Evolutionary conservation across 2,797 vertebrate species (phyloP).

Genomic region (Eremophila alpestris): DNA sequence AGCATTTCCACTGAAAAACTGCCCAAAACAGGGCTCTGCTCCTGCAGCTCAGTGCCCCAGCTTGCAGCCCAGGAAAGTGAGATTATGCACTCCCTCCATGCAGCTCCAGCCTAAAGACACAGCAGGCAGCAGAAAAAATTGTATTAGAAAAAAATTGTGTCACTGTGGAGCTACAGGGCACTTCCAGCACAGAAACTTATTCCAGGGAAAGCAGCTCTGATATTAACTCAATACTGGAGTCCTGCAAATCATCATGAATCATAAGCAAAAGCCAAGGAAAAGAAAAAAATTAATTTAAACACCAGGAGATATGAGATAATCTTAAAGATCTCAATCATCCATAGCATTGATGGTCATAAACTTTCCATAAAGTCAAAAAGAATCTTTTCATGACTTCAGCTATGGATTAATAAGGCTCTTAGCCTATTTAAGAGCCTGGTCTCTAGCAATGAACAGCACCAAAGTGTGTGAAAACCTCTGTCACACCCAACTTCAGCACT

Average conservation of each 20-base stretch:
- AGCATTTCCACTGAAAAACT: background rate
- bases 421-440: background rate
- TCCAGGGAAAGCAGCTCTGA: background rate
- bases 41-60: background rate
- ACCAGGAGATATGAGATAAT: background rate
- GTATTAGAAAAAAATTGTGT: background rate
- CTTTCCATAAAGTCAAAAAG: background rate
- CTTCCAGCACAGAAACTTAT: background rate
- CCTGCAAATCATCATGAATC: background rate
- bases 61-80: background rate
- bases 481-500: background rate
- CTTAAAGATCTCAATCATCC: background rate
- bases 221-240: background rate
- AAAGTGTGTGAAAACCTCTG: background rate
- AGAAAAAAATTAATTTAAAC: background rate
- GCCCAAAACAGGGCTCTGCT: background rate
- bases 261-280: background rate
- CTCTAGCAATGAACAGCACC: background rate
- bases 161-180: fast-evolving
- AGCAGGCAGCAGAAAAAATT: background rate
- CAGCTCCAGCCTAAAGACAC: background rate
- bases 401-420: background rate
- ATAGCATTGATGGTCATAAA: background rate
- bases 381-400: background rate
- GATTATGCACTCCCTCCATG: background rate